phyloP scores from a whole-genome alignment of 2,113 vertebrate genomes.

The Sapayoa aenigma region DNA sequence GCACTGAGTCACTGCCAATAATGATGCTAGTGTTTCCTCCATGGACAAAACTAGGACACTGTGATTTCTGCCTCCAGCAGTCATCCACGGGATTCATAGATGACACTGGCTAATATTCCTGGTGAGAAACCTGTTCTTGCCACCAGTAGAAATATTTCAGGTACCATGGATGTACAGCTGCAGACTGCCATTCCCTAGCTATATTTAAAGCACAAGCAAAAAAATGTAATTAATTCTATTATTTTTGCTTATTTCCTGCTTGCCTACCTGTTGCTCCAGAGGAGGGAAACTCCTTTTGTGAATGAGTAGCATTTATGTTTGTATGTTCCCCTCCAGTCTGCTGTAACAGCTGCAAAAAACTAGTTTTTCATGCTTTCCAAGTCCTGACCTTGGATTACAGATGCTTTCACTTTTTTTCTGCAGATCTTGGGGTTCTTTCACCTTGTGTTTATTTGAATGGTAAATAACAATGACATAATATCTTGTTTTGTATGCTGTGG shows the following conservation, averaged over 20 bases:
- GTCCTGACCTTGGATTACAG: neutral
- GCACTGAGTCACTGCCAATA: neutral
- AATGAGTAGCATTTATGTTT: neutral
- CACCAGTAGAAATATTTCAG: neutral
- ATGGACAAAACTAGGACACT: rapidly evolving
- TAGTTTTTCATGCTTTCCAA: neutral
- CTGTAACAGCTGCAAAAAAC: neutral
- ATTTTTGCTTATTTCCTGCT: neutral
- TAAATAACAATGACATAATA: neutral
- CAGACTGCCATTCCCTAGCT: neutral
- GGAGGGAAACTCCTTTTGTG: neutral
- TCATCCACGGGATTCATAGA: neutral
- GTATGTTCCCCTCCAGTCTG: neutral
- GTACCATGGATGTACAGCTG: neutral
- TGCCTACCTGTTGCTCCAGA: neutral
- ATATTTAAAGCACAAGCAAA: neutral
- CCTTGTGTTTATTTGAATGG: neutral
- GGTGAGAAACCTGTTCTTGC: neutral
- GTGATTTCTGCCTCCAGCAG: neutral
- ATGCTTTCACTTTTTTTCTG: neutral
- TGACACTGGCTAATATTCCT: neutral
- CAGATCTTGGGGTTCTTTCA: neutral
- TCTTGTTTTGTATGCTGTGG: neutral
- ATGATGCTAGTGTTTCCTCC: neutral
- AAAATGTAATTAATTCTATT: neutral